Percentiles rank a stretch among this genome's conserved stretches.
These are phyloP conservation scores for Epsilonema sp. DNA, from an alignment of 2,888 invertebrate species.

Conservation along the genomic window DNA sequence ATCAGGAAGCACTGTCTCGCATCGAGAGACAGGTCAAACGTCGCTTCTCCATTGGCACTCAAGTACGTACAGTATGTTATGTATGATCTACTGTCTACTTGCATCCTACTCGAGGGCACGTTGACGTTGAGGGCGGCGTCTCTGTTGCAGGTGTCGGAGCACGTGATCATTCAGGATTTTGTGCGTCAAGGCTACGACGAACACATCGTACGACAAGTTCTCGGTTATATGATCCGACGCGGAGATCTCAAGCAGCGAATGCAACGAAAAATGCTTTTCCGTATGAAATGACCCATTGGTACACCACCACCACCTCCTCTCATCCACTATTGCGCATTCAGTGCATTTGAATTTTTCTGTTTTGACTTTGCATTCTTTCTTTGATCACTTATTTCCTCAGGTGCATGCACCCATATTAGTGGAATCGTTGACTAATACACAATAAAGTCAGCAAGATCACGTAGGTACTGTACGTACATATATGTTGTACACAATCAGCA, in stretches of 20 bases:
- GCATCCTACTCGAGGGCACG: conserved; percentile 14
- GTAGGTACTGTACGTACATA: too few relatives aligned
- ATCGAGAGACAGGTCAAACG: conserved; percentile 85
- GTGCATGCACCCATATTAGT: too few relatives aligned
- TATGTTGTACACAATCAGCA: too few relatives aligned
- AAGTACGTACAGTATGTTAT: conserved; percentile 45
- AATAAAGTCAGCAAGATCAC: too few relatives aligned
- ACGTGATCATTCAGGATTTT: conserved; percentile 70
- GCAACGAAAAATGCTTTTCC: conserved; percentile 87
- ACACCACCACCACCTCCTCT: too few relatives aligned
- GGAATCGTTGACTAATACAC: too few relatives aligned
- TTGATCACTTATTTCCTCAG: too few relatives aligned
- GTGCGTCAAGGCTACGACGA: conserved; percentile 57
- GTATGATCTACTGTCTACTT: neutral
- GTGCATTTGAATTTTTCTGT: too few relatives aligned
- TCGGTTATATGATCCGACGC: conserved; percentile 75
- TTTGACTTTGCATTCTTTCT: too few relatives aligned
- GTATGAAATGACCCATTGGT: too few relatives aligned
- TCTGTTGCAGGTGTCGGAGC: conserved; percentile 52
- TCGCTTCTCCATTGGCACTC: conserved; percentile 81
- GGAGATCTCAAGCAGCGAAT: conserved; percentile 87
- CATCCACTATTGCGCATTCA: too few relatives aligned
- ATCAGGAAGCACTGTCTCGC: conserved; percentile 65
- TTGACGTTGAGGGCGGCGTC: neutral
- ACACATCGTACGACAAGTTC: conserved; percentile 63